Evolutionary conservation across 30 jellyfish, hydroid and myxozoan genomes (phyloP).

Genomic region (Hydractinia echinata): DNA sequence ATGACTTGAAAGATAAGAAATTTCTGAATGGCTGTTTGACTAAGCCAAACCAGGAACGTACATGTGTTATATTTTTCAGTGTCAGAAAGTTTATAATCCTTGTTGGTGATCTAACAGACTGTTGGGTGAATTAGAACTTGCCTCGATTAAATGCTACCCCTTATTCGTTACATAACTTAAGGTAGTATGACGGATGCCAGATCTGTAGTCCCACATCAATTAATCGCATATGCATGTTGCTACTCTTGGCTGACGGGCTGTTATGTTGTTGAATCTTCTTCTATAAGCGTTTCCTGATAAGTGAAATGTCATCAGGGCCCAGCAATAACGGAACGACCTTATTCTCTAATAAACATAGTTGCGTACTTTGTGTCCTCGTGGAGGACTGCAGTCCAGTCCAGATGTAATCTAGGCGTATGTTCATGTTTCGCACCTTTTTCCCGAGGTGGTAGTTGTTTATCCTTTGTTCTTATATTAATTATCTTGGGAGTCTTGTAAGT

Average conservation of each 20-base stretch:
- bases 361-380: constrained; percentile 11
- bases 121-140: constrained; percentile 38
- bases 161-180: constrained; percentile 18
- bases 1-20: background rate
- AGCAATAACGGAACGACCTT: constrained; percentile 49
- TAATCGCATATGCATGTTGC: constrained; percentile 46
- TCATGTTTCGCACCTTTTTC: too few species aligned
- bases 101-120: constrained; percentile 28
- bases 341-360: constrained; percentile 46
- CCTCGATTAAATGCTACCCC: constrained; percentile 34
- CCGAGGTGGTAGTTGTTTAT: too few species aligned
- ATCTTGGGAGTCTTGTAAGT: too few species aligned
- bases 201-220: constrained; percentile 33
- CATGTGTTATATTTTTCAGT: constrained; percentile 32
- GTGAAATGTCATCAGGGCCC: constrained; percentile 52
- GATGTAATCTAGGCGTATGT: too few species aligned
- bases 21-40: constrained; percentile 43
- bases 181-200: constrained; percentile 43
- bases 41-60: constrained; percentile 64
- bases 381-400: too few species aligned
- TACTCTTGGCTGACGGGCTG: constrained; percentile 7
- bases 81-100: constrained; percentile 14
- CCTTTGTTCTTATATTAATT: too few species aligned
- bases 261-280: constrained; percentile 40
- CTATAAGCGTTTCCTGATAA: constrained; percentile 53